Base-by-base conservation (phyloP, 1,140 invertebrate species). In the Sycobia sp. region DNA sequence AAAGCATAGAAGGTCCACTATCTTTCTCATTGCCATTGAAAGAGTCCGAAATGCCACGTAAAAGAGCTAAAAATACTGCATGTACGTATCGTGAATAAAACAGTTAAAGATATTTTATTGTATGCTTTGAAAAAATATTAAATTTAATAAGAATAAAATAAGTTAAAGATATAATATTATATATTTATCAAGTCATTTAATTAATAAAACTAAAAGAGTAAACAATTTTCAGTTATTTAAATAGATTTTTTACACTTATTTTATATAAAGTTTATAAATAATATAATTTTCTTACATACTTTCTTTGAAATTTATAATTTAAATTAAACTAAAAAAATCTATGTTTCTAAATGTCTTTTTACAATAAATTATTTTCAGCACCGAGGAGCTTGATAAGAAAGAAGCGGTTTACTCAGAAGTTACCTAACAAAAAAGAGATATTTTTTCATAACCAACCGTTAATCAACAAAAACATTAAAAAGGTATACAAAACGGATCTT, bases 391-490 rank as follows among this genome's bases (percentile, higher is more conserved):
- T 61, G 1, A 53, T 34, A 1, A 38, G 59, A 38, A 62, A 13
- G 11, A 62, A 62, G 38, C 27, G 41, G 39, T 1, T 59, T 14
- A n/a, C 36, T 18, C 29, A 59, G 18, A 13, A 32, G 9, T 20
- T 14, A 8, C 9, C 13, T 7, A 20, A 32, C 3, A 27, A 2
- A 0, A 51, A n/a, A n/a, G n/a, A n/a, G n/a, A n/a, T n/a, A n/a
- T n/a, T n/a, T n/a, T n/a, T n/a, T n/a, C n/a, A n/a, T n/a, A n/a
- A n/a, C n/a, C n/a, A n/a, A n/a, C n/a, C n/a, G n/a, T 4, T 8
- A 3, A 20, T 34, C 3, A 46, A 50, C 32, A 56, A 62, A 20
- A 56, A 62, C 13, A 38, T 62, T 0, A 62, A 62, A 34, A 62
- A 62, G 14, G 34, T 20, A 11, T 41, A 62, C 23, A 13, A 29